These are phyloP conservation scores for Cryptoleucopteryx plumbea DNA, from an alignment of 2,113 vertebrate species.

Conservation along the genomic window DNA sequence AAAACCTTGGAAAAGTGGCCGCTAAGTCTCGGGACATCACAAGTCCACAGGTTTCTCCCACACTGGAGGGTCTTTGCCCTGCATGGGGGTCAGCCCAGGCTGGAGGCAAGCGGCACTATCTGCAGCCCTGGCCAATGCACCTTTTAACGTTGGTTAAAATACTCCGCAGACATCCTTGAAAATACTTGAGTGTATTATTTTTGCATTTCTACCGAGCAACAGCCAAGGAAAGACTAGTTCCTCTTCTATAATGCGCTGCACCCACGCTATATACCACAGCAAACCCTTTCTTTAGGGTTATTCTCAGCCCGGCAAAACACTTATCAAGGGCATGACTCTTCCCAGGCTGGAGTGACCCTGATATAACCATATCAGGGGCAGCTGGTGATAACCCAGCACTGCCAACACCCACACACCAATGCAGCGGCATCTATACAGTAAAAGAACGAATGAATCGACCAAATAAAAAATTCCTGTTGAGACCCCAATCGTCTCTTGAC, in stretches of 20 bases:
- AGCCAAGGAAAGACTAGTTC: neutral
- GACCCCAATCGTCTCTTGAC: rapidly evolving
- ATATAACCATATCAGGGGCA: neutral
- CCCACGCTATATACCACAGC: rapidly evolving
- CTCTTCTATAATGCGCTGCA: rapidly evolving
- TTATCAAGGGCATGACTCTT: neutral
- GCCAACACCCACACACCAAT: neutral
- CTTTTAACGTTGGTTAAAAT: neutral
- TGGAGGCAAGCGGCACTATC: neutral
- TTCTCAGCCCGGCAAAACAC: neutral
- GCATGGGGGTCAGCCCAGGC: neutral
- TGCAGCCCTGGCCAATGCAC: neutral
- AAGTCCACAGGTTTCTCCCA: neutral
- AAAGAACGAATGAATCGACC: neutral
- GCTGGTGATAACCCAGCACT: neutral
- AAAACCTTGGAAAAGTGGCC: neutral
- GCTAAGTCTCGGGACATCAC: neutral
- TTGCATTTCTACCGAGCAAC: neutral
- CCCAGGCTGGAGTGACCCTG: neutral
- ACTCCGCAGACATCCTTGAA: neutral
- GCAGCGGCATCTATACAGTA: neutral
- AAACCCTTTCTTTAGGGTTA: neutral
- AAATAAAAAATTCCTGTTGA: neutral
- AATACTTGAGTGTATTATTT: neutral
- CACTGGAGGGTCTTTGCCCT: neutral